Evolutionary conservation across 2,888 invertebrate genomes (phyloP).

Genomic region (Microplitis deprimator): DNA sequence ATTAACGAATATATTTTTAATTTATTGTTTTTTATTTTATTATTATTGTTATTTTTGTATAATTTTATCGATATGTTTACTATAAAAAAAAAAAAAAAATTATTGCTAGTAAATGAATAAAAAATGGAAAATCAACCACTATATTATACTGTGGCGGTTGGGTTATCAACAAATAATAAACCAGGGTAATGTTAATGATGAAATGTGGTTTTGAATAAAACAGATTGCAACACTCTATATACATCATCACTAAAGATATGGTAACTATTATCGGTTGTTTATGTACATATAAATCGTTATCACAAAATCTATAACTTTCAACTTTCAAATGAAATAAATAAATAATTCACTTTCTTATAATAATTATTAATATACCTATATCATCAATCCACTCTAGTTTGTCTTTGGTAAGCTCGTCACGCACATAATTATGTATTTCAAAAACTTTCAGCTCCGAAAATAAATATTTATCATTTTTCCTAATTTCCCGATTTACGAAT

Average conservation of each 20-base stretch:
- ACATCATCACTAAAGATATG: neutral
- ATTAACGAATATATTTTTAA: neutral
- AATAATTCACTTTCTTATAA: neutral
- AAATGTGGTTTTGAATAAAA: neutral
- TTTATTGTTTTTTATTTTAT: neutral
- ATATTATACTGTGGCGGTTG: neutral
- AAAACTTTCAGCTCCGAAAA: neutral
- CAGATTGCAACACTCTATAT: neutral
- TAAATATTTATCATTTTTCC: conserved; percentile 32
- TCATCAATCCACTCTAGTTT: neutral
- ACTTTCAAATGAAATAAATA: neutral
- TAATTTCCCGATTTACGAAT: conserved; percentile 68
- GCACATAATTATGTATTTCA: neutral
- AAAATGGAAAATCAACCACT: neutral
- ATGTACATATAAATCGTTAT: neutral
- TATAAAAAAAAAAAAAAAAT: neutral
- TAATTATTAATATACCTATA: neutral
- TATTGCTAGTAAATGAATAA: neutral
- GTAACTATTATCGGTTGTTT: neutral
- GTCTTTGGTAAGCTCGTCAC: conserved; percentile 2
- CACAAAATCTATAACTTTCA: neutral
- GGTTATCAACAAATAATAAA: neutral
- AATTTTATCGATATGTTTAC: neutral
- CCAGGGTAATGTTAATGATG: neutral
- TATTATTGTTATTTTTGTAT: neutral